Evolutionary conservation across 2,888 invertebrate species (phyloP).

Genomic region (Lasioglossum marginatum): DNA sequence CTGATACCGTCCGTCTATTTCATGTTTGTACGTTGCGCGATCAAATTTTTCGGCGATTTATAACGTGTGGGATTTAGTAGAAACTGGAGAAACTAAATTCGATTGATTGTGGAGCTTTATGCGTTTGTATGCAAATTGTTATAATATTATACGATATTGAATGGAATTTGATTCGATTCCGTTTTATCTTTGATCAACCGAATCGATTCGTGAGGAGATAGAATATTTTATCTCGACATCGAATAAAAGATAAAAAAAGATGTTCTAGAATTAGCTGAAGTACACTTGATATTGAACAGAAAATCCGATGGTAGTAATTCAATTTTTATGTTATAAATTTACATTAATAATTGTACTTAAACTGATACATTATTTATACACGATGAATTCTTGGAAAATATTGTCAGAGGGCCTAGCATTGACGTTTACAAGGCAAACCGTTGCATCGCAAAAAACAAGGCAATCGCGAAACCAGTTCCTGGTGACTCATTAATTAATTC

Average conservation of each 20-base stretch:
- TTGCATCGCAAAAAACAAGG: not conserved
- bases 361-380: not conserved
- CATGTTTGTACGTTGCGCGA: not conserved
- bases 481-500: constrained; percentile 24
- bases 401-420: not conserved
- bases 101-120: not conserved
- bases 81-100: not conserved
- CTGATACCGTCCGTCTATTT: not conserved
- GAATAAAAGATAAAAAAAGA: not conserved
- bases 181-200: not conserved
- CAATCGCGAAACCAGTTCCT: constrained; percentile 1
- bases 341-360: not conserved
- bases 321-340: not conserved
- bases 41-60: not conserved
- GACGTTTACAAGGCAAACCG: not conserved
- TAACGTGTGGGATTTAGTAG: not conserved
- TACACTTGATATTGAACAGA: not conserved
- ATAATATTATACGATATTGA: not conserved
- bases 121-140: not conserved
- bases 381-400: not conserved
- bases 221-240: not conserved
- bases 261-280: not conserved
- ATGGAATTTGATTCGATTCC: not conserved
- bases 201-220: not conserved
- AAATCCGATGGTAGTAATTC: not conserved